These are phyloP conservation scores for Polyommatus icarus DNA, from an alignment of 2,888 invertebrate species.

Conservation along the genomic window DNA sequence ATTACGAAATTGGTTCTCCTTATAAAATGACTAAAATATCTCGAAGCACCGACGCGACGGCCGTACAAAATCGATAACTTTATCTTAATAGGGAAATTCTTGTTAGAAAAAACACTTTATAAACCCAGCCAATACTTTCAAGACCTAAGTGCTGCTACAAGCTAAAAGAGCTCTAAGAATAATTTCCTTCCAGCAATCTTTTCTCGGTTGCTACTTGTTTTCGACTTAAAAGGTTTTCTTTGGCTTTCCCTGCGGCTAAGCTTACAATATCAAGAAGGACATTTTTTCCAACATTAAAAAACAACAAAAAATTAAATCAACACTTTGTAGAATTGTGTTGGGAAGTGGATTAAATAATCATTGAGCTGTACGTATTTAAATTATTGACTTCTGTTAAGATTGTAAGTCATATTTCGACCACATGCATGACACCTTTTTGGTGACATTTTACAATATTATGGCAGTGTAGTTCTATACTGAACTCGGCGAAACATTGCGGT, in stretches of 20 bases:
- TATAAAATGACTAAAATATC: background rate
- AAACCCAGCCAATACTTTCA: background rate
- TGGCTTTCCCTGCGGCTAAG: background rate
- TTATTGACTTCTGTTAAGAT: no score
- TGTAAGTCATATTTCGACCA: no score
- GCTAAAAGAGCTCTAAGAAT: background rate
- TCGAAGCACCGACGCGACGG: background rate
- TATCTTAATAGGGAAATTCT: background rate
- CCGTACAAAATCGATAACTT: background rate
- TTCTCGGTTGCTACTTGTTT: background rate
- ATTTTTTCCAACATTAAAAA: background rate
- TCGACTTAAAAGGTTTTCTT: background rate
- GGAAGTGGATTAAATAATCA: no score
- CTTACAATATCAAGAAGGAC: background rate
- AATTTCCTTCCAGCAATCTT: background rate
- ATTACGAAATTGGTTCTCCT: background rate
- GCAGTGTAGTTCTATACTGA: no score
- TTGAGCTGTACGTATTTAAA: no score
- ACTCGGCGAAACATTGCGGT: no score
- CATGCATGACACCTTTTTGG: no score
- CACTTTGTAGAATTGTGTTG: no score
- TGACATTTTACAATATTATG: no score
- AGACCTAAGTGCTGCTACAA: slow-evolving; percentile 10
- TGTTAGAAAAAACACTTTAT: slow-evolving; percentile 8
- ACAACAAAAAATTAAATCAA: background rate